Evolutionary conservation across 1,140 invertebrate genomes (phyloP), one percentile per base, ranked within the genome.

Genomic region (Papilio glaucus): DNA sequence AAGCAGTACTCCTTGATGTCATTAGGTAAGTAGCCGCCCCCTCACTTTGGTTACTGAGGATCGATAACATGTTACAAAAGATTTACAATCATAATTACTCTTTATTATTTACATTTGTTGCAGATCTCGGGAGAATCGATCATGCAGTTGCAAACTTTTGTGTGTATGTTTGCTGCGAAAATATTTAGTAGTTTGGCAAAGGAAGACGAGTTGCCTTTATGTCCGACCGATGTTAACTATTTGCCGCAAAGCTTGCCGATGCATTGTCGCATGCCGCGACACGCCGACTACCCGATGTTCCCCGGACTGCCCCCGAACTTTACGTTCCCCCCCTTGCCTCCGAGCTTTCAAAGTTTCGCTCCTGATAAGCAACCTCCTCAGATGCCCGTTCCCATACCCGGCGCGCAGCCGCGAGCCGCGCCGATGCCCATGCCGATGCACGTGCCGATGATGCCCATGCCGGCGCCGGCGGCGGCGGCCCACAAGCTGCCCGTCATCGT

Each of bases 401-500:
- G 6, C n/a, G 42, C 57, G 26, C 24, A 5, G 3, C 24, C 57
- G 7, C 53, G 21, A 26, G 53, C 15, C 10, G 26, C 72, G 15
- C 73, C 84, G 2, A 71, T 81, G 69, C 74, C 75, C 9, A 78
- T 84, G 45, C 79, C 86, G 6, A 77, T 80, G 72, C 77, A 75
- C 0, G 79, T 87, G 67, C 75, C 80, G n/a, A 71, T 82, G 42
- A 76, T 81, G 65, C 63, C 69, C 1, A 75, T 81, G 71, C 62
- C 72, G 4, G 29, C 70, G 18, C 69, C 70, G 38, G 74, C 65
- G 7, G 84, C 86, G n/a, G 84, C 86, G 10, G 57, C 78, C 10
- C 86, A 86, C 7, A 92, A 92, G 72, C 72, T 92, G 3, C 90
- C 90, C n/a, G 88, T 92, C 13, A 90, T 92, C 4, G 90, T 92